Evolutionary conservation across 2,888 invertebrate species (phyloP), one percentile per base, ranked within the genome.

Genomic region (Drosophila rellima): DNA sequence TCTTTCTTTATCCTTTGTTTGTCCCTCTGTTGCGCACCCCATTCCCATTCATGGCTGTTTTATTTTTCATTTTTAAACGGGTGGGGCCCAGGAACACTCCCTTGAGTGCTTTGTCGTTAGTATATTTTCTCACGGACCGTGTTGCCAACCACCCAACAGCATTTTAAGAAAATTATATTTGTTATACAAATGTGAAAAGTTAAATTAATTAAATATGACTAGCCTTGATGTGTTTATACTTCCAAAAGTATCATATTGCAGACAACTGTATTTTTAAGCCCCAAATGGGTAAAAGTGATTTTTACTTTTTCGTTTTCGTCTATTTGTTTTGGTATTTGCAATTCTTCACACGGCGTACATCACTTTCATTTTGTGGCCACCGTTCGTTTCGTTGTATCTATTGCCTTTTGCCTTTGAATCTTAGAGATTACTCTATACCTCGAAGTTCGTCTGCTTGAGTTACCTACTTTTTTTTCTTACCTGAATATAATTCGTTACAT

Each of bases 351-450:
- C 77, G 48, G 17, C 8, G 23, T 44, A 55, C 66, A 78, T 80
- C 87, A 84, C 84, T 87, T 84, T 84, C 87, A 76, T 84, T 84
- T 80, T 63, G 54, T 60, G 54, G 50, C 70, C 70, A 60, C 55
- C 29, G 55, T 56, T 47, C 29, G 48, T 52, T 54, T 37, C 52
- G 45, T 52, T 67, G 54, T 45, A 23, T 47, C 45, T 60, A 17
- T 42, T 65, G 47, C 31, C 17, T 55, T 45, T 54, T 62, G 50
- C 39, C 59, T 47, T 52, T 26, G 39, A 40, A 45, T 39, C 45
- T 65, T 52, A 42, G n/a, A n/a, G n/a, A 55, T 40, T n/a, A n/a
- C 52, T 39, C 15, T 51, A 15, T 15, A 37, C 18, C 15, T 51
- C 15, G n/a, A 33, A 33, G 29, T 33, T 23, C 17, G 18, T n/a